Evolutionary conservation across 2,113 vertebrate species (phyloP), one percentile per base, ranked within the genome.

Genomic region (Leptosomus discolor): DNA sequence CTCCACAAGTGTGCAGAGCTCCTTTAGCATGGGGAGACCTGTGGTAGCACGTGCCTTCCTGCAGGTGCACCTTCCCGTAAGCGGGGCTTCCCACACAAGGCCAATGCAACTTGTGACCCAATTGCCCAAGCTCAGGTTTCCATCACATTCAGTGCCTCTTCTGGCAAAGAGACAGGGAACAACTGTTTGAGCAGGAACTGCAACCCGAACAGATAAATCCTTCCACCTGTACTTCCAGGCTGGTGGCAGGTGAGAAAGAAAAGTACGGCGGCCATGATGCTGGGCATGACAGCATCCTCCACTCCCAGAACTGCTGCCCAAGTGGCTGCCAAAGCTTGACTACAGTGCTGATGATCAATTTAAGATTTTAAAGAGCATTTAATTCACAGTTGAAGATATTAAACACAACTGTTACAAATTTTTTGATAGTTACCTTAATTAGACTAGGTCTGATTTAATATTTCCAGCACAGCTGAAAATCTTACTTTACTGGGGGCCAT

Each of bases 1-100:
- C 3, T 5, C 7, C 2, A 4, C 11, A 23, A 16, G 36, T 53
- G 8, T n/a, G 30, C 53, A 76, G 65, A 68, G 15, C 26, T 79
- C 18, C 34, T 71, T 34, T 20, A 30, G 9, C 41, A 15, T 2
- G 13, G 15, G 1, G 1, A 69, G 51, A 67, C 13, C 12, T 15
- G 16, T 1, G 8, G 27, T 23, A 70, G 34, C 1, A 0, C 0
- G 0, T 4, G 68, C 10, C 3, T 14, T 48, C 11, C n/a, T 45
- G 54, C 26, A 88, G 34, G 12, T n/a, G 5, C 39, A 65, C 53
- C 61, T 64, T 85, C 21, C 54, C 7, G 0, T 22, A 57, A 14
- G 21, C 9, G 10, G 5, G 29, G 9, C 15, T 63, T 20, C 6
- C 11, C 29, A n/a, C 1, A 6, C 1, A 4, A 73, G 20, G 17